Conservation (phyloP, 1,140 invertebrate species). For the Procambarus virginalis region DNA sequence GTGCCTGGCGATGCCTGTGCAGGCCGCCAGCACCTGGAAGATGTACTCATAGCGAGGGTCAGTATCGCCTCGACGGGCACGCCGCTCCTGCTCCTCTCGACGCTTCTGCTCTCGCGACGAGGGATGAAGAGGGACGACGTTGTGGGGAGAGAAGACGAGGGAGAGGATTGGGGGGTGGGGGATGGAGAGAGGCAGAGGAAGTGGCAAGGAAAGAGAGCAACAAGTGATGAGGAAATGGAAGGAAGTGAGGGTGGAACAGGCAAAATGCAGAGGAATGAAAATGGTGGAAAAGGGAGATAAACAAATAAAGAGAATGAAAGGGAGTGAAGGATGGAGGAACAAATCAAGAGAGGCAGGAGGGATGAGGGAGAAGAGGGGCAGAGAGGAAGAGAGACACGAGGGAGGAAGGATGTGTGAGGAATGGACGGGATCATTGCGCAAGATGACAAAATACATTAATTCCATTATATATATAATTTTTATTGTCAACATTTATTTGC, state of each 20-base stretch:
- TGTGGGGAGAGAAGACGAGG: not conserved
- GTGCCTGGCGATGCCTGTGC: constrained; percentile 83
- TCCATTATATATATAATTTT: no score
- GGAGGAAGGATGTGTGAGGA: no score
- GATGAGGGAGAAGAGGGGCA: no score
- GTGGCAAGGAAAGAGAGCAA: no score
- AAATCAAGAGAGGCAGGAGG: no score
- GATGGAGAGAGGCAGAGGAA: not conserved
- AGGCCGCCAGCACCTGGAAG: constrained; percentile 89
- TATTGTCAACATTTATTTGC: no score
- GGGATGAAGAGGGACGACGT: not conserved
- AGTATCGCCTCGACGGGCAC: constrained; percentile 89
- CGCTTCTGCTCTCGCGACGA: constrained; percentile 79
- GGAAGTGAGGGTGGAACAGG: not conserved
- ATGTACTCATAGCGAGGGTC: constrained; percentile 90
- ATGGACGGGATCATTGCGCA: no score
- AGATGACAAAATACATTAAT: no score
- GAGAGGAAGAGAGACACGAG: no score
- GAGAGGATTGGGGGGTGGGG: no score
- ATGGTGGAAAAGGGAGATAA: no score
- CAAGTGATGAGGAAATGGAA: not conserved
- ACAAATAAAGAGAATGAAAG: not conserved
- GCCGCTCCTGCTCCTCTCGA: constrained; percentile 91
- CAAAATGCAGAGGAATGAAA: not conserved
- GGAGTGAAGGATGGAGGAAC: no score